These are phyloP conservation scores for Champsocephalus esox DNA, from an alignment of 2,797 vertebrate species.

Conservation along the genomic window DNA sequence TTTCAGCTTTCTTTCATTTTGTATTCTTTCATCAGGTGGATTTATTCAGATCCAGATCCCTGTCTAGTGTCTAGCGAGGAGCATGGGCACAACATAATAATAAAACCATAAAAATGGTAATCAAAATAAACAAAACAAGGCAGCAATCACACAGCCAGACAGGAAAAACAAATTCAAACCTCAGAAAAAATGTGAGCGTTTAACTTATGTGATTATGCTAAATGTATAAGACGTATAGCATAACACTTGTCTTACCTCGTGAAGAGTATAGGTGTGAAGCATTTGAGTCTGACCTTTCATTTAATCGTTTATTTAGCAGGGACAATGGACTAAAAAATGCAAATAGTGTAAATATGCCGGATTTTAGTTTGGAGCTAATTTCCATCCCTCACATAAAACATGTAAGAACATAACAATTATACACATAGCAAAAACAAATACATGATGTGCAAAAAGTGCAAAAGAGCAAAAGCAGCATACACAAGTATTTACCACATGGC, in stretches of 20 bases:
- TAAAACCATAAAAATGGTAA: constrained; percentile 30
- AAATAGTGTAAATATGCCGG: too few species aligned
- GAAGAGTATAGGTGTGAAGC: not conserved
- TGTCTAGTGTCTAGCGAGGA: not conserved
- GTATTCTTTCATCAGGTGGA: constrained; percentile 26
- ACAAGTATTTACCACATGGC: too few species aligned
- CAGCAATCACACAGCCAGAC: constrained; percentile 29
- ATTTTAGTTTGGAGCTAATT: too few species aligned
- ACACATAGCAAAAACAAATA: too few species aligned
- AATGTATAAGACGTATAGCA: not conserved
- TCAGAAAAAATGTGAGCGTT: constrained; percentile 11
- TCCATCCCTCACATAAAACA: too few species aligned
- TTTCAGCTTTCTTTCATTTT: constrained; percentile 31
- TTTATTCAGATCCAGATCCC: constrained; percentile 24
- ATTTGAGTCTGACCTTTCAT: constrained; percentile 17
- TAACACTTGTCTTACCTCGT: not conserved
- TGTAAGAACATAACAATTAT: too few species aligned
- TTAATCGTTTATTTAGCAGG: too few species aligned
- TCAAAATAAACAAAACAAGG: constrained; percentile 30
- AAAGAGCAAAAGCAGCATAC: too few species aligned
- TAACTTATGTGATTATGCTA: constrained; percentile 16
- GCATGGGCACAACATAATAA: constrained; percentile 8
- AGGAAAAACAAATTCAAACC: constrained; percentile 20
- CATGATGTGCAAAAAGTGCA: too few species aligned
- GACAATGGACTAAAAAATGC: too few species aligned